Evolutionary conservation across 2,797 vertebrate species (phyloP), one percentile per base, ranked within the genome.

Genomic region (Myotis vivesi): DNA sequence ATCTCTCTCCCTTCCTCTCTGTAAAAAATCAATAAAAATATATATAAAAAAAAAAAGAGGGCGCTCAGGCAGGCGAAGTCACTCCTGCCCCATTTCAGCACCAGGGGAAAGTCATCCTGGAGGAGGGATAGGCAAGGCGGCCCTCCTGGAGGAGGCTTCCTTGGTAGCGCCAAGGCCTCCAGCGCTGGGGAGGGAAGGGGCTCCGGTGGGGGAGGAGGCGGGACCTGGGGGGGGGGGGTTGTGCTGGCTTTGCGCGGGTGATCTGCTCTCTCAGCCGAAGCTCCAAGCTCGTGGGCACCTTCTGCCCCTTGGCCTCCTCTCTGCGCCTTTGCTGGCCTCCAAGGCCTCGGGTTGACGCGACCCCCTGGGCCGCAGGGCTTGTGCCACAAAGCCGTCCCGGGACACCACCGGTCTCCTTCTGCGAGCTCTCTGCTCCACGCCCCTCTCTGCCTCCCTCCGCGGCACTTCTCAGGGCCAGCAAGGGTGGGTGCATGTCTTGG

Each of bases 91-190:
- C 10, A 12, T 77, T 82, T 82, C 92, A 90, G 77, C 33, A 90
- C 41, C 51, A 41, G 72, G 15, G 75, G 68, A 53, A 33, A 38
- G 28, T 57, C 19, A 38, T 77, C 10, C 66, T 38, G 38, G 19
- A 83, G 51, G 55, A 57, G 15, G 77, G 28, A 20, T 57, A 86
- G 33, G 75, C 92, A 20, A 33, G 89, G 83, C 2, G 3, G 66
- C 38, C 82, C 36, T 77, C 80, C 77, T 30, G 53, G 87, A 94
- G 92, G 87, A 49, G 8, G 80, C 87, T 90, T 94, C 81, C 36
- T 41, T 20, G 59, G 16, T 83, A 64, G 23, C 10, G 0, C 46
- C 41, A 64, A 89, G 62, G 19, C 76, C 49, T 71, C 33, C 59
- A 20, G 69, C 17, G 22, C 15, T 1, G 1, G 38, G n/a, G 23